phyloP scores from a whole-genome alignment of 2,797 vertebrate species.

The Gorsachius magnificus region DNA sequence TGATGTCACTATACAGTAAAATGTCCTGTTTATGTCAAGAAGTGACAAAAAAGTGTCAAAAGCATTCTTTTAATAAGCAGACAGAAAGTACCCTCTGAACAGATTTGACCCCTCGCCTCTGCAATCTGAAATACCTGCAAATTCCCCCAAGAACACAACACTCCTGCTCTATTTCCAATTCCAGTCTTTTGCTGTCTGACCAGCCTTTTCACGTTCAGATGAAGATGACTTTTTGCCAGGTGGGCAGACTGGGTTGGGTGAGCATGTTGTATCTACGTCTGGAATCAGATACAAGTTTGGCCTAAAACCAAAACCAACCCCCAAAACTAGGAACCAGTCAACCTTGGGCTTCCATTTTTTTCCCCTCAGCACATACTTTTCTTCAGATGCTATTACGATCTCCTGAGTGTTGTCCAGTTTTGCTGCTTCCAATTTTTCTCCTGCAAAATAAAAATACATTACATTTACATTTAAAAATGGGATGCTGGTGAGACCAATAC shows the following conservation, averaged over 20 bases:
- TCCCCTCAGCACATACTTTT: slow-evolving; percentile 66
- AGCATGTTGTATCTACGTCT: not conserved
- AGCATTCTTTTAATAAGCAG: not conserved
- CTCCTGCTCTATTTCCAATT: not conserved
- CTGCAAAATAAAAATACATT: slow-evolving; percentile 46
- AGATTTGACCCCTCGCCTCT: not conserved
- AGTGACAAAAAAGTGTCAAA: not conserved
- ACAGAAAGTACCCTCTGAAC: not conserved
- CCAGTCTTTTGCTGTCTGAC: not conserved
- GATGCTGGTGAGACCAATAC: not conserved
- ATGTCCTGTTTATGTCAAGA: not conserved
- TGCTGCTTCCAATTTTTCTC: not conserved
- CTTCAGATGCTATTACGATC: slow-evolving; percentile 50
- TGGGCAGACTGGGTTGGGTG: not conserved
- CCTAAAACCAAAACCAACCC: not conserved
- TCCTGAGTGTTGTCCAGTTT: slow-evolving; percentile 41
- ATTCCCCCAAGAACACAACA: not conserved
- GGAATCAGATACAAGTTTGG: not conserved
- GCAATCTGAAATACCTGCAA: not conserved
- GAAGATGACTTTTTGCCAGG: not conserved
- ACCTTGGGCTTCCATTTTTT: not conserved
- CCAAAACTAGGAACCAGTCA: not conserved
- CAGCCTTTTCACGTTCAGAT: not conserved
- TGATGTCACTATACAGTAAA: not conserved
- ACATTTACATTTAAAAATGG: not conserved